phyloP scores from a whole-genome alignment of 1,140 invertebrate species.

The Panagrolaimus sp. region DNA sequence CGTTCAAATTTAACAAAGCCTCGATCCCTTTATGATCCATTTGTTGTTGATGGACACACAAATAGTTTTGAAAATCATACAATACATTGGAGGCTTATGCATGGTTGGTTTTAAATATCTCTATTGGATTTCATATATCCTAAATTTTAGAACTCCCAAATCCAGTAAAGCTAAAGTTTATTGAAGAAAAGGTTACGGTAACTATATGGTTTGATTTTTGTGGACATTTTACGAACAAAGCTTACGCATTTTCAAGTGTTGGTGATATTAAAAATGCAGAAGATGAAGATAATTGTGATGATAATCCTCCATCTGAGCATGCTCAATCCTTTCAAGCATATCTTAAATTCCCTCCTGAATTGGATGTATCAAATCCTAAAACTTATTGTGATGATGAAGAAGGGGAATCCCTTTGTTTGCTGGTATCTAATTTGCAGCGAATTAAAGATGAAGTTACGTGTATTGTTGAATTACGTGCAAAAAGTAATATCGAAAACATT shows the following conservation, averaged over 20 bases:
- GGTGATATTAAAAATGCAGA: constrained; percentile 34
- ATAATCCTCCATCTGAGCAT: constrained; percentile 35
- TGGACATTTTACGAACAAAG: constrained; percentile 57
- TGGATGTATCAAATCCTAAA: constrained; percentile 37
- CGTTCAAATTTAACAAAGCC: constrained; percentile 51
- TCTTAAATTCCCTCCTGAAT: constrained; percentile 41
- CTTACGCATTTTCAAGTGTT: constrained; percentile 52
- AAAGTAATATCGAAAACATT: constrained; percentile 19
- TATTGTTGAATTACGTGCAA: constrained; percentile 8
- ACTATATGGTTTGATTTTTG: constrained; percentile 58
- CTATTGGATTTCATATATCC: neutral
- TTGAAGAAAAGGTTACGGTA: constrained; percentile 41
- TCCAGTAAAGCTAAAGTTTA: constrained; percentile 47
- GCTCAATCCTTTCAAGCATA: constrained; percentile 47
- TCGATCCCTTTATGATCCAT: constrained; percentile 38
- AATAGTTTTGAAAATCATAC: constrained; percentile 54
- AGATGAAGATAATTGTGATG: constrained; percentile 24
- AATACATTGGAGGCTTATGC: constrained; percentile 54
- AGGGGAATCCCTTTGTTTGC: constrained; percentile 47
- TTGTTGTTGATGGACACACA: constrained; percentile 51
- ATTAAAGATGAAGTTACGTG: constrained; percentile 25
- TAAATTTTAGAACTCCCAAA: constrained; percentile 53
- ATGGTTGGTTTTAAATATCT: constrained; percentile 33
- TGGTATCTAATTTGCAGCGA: constrained; percentile 49
- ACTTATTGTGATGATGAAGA: constrained; percentile 51